These are phyloP conservation scores for Coenobita brevimanus DNA, from an alignment of 1,140 invertebrate genomes.

Conservation along the genomic window DNA sequence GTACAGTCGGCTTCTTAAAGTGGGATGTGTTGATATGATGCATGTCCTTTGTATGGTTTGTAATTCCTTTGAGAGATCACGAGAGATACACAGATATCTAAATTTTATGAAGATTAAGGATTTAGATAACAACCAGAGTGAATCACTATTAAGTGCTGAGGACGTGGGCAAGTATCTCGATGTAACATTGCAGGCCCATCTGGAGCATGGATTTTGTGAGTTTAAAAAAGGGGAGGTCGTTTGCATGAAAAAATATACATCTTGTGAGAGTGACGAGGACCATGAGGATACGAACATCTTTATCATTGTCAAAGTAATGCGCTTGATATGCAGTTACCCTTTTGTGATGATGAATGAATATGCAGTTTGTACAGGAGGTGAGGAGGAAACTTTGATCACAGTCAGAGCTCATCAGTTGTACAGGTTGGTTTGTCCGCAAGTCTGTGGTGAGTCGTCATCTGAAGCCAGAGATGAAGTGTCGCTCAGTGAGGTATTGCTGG, in stretches of 20 bases:
- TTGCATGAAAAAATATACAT: constrained; percentile 44
- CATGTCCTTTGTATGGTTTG: neutral
- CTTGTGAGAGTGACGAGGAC: neutral
- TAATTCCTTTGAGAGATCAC: neutral
- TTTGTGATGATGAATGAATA: constrained; percentile 15
- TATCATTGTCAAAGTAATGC: constrained; percentile 34
- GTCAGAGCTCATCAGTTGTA: constrained; percentile 24
- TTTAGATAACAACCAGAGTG: neutral
- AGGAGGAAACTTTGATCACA: neutral
- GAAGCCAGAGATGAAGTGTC: neutral
- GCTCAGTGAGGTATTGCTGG: neutral
- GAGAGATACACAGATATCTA: neutral
- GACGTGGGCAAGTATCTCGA: constrained; percentile 30
- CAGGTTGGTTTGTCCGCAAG: constrained; percentile 6
- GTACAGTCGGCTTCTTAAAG: neutral
- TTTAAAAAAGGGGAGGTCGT: constrained; percentile 37
- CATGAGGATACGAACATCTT: constrained; percentile 27
- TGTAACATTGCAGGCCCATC: neutral
- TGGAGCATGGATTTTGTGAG: constrained; percentile 27
- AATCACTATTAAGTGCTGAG: neutral
- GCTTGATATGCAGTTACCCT: neutral
- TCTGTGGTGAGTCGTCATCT: neutral
- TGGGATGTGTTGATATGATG: neutral
- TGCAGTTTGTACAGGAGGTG: constrained; percentile 14
- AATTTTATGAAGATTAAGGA: neutral